Evolutionary conservation across 2,113 vertebrate species (phyloP).

Genomic region (Amphilophus citrinellus): DNA sequence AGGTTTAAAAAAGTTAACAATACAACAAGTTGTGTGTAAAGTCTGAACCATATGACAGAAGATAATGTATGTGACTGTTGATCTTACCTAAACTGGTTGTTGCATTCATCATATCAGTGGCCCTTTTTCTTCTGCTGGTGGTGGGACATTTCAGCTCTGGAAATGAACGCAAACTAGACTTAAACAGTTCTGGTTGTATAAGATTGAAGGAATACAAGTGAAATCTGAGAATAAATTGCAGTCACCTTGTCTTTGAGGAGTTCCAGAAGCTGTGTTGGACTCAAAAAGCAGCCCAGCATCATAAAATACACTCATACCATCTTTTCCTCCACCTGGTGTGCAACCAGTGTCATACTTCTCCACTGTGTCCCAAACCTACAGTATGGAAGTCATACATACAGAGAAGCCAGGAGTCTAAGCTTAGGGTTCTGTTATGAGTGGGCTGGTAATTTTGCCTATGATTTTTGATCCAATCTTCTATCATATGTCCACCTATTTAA

Average conservation of each 20-base stretch:
- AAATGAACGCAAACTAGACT: constrained; percentile 12
- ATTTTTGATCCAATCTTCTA: neutral
- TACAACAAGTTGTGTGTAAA: neutral
- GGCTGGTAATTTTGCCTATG: neutral
- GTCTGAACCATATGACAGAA: neutral
- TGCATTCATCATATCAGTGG: constrained; percentile 54
- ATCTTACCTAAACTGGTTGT: constrained; percentile 63
- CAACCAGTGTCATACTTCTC: constrained; percentile 85
- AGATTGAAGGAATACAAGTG: neutral
- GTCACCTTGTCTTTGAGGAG: constrained; percentile 76
- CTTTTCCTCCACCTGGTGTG: constrained; percentile 81
- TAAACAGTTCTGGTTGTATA: neutral
- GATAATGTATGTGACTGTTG: neutral
- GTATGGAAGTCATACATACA: neutral
- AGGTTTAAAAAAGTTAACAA: neutral
- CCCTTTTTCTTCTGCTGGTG: constrained; percentile 51
- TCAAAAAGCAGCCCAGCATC: constrained; percentile 82
- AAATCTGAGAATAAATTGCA: neutral
- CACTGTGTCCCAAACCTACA: constrained; percentile 84
- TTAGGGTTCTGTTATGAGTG: neutral
- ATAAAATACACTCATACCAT: constrained; percentile 78
- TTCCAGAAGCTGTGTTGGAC: constrained; percentile 63
- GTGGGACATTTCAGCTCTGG: constrained; percentile 72
- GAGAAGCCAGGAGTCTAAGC: neutral
- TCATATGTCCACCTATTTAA: neutral